Base-by-base conservation (phyloP, 2,797 vertebrate species). In the Schizopygopsis pylzovi region DNA sequence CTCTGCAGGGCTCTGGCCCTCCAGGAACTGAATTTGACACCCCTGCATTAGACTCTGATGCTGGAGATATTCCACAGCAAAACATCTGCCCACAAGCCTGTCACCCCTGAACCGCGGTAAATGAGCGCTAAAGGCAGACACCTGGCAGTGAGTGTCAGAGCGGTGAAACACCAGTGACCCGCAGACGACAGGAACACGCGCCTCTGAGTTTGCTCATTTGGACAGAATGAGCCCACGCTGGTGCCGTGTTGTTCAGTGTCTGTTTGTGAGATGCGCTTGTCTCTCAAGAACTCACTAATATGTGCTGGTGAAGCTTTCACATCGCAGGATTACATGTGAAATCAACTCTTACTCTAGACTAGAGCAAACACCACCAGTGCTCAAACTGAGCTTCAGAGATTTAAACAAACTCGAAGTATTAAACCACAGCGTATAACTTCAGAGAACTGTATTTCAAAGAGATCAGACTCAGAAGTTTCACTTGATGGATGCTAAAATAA, bases 191-290 rank as follows among this genome's bases (percentile, higher is more conserved):
- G 39, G 49, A 49, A 59, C 39, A 43, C 5, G 54, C 13, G 3
- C 28, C 4, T 15, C 28, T 71, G 63, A 83, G 65, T 22, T 56
- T 16, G 28, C 52, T 83, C 81, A 52, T 39, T 78, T 83, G 78
- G 88, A 80, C 81, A 43, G 39, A 87, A 79, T 85, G 56, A 77
- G 87, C 88, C 70, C 13, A 79, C 47, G 54, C 59, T 72, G 77
- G 87, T 82, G 79, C 84, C 47, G 4, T 47, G 80, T 75, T 86
- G 88, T 39, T 79, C 39, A 25, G 54, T 56, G 85, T 45, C 49
- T 39, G 85, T 78, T 49, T 37, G 20, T 16, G 79, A 41, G n/a
- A 78, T 6, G 16, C 70, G 4, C 49, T 28, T 70, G 61, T 70
- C 63, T 59, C 61, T 59, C 63, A 61, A 3, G 79, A 83, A 59